Conservation (phyloP, 64 coral and sea anemone species). For the Pocillopora verrucosa region DNA sequence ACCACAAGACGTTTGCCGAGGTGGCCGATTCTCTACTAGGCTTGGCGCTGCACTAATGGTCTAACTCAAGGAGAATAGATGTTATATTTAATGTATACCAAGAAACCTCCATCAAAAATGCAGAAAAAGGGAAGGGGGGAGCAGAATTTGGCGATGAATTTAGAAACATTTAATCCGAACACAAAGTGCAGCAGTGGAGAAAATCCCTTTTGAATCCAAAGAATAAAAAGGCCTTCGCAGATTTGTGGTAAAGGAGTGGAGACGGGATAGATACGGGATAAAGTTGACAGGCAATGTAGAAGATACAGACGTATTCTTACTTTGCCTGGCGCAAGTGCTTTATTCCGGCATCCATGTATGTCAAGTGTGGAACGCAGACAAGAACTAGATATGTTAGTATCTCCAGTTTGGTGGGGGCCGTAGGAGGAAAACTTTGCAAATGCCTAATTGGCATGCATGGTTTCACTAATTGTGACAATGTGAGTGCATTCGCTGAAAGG, state of each 20-base stretch:
- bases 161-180: conserved; percentile 46
- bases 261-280: neutral
- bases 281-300: conserved; percentile 42
- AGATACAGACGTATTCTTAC: neutral
- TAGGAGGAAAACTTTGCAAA: too few species aligned
- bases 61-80: conserved; percentile 16
- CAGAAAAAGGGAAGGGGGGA: conserved; percentile 34
- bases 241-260: conserved; percentile 45
- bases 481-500: too few species aligned
- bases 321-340: neutral
- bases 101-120: conserved; percentile 40
- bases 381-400: too few species aligned
- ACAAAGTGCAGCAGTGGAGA: conserved; percentile 46
- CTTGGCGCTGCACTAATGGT: conserved; percentile 22
- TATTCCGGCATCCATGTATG: too few species aligned
- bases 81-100: conserved; percentile 33
- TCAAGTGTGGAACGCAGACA: too few species aligned
- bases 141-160: conserved; percentile 37
- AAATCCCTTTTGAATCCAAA: conserved; percentile 28
- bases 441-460: too few species aligned
- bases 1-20: conserved; percentile 36
- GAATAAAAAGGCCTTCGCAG: conserved; percentile 23
- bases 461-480: too few species aligned
- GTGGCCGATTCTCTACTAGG: conserved; percentile 8
- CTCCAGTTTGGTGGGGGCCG: too few species aligned